phyloP scores from a whole-genome alignment of 2,888 invertebrate species.

The Tetrapedia diversipes region DNA sequence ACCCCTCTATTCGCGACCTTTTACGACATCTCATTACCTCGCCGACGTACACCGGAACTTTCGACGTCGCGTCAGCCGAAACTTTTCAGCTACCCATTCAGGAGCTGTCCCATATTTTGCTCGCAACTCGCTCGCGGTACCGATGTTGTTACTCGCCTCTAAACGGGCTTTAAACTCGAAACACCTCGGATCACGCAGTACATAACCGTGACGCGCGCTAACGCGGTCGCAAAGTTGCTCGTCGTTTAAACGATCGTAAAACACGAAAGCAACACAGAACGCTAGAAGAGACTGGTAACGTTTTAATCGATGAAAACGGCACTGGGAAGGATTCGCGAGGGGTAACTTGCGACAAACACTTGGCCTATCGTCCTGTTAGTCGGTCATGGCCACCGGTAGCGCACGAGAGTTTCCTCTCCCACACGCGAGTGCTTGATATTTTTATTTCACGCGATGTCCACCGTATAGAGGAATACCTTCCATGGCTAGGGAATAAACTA shows the following conservation, averaged over 20 bases:
- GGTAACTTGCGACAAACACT: slow-evolving; percentile 26
- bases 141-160: neutral
- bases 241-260: neutral
- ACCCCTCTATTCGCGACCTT: neutral
- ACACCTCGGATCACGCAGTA: slow-evolving; percentile 25
- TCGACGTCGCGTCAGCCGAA: neutral
- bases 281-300: neutral
- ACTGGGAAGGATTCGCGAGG: slow-evolving; percentile 23
- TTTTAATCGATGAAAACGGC: slow-evolving; percentile 21
- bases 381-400: slow-evolving; percentile 41
- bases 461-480: neutral
- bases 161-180: slow-evolving; percentile 5
- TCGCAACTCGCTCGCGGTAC: neutral
- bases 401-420: slow-evolving; percentile 24
- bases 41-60: neutral
- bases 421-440: slow-evolving; percentile 7
- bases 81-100: neutral
- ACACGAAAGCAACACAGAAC: too few species aligned
- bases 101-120: slow-evolving; percentile 2
- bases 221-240: neutral
- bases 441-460: slow-evolving; percentile 10
- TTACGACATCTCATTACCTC: neutral
- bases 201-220: neutral
- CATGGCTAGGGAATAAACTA: neutral
- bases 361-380: slow-evolving; percentile 8